Base-by-base conservation (phyloP, 2,888 invertebrate species). In the Junonia oenone region DNA sequence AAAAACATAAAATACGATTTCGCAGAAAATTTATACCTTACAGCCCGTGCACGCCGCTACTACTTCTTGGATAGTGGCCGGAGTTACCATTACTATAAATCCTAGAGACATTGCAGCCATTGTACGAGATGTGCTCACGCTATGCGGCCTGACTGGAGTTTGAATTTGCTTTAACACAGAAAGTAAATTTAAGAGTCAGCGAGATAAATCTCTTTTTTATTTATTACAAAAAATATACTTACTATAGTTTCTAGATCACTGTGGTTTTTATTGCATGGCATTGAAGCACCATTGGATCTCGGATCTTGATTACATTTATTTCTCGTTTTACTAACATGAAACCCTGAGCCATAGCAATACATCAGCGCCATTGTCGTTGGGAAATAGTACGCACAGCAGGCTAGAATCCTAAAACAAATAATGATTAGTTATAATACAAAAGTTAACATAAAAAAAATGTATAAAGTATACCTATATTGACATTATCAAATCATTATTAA, bases 81-180 rank as follows among this genome's bases (percentile, higher is more conserved):
- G 97, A 58, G 97, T 97, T 64, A 97, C 96, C 92, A 96, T 94
- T 56, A 97, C 96, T 75, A 97, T 96, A 90, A 97, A 97, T 56
- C 96, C 96, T 72, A 97, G 90, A 58, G 97, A 97, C 93, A 97
- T 97, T 49, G 97, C 96, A 0, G 97, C 97, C 96, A 97, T 96
- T 62, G 97, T 96, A 68, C 96, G 91, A 37, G 96, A 96, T 13
- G 96, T 95, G 65, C 94, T 93, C 47, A 95, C 95, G 72, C 94
- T 95, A 69, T 95, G 92, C 54, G 94, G 93, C 68, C 95, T 69
- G 6, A 94, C 94, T 35, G 86, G 86, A 2, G 80, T 76, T 66
- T 81, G 89, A 40, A 88, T 81, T 77, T 85, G 73, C 67, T 72
- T 63, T 46, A 64, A 64, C 49, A 26, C 53, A 43, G 51, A 62